Evolutionary conservation across 2,113 vertebrate species (phyloP), one percentile per base, ranked within the genome.

Genomic region (Cygnus buccinator): DNA sequence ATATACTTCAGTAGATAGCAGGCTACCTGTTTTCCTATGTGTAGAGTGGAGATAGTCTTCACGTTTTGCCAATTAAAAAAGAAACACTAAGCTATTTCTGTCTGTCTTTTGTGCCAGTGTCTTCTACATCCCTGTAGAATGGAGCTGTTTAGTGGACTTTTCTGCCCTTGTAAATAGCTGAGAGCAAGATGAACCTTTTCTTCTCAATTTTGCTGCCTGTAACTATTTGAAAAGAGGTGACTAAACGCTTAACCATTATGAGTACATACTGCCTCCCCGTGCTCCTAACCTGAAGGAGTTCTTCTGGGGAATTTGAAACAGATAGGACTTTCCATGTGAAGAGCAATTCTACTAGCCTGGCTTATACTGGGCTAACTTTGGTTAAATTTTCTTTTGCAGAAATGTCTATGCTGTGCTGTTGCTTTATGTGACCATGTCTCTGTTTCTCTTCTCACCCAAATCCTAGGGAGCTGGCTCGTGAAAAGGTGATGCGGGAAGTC

Each of bases 401-500:
- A 61, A 7, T 70, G 10, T 72, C 14, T 58, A 3, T 90, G 19
- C 14, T 84, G 12, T 68, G 35, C 33, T 80, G 44, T 79, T 95
- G 61, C 35, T 81, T 80, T 70, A 43, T 44, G 61, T 95, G 71
- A 93, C 63, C 15, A 0, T 16, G 5, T 62, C 26, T 75, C 33
- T 92, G 5, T 85, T 71, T 28, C 33, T 35, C 75, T 92, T 85
- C 18, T 88, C 33, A 12, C 62, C 46, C 76, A 78, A 87, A 59
- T 26, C 35, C 1, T 54, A 99, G 99, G 95, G 99, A 99, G 74
- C 88, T 99, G 96, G 99, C 99, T 50, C 98, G 99, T 41, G 99
- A 99, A 85, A 99, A 99, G 96, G 99, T 99, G 86, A 99, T 99
- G 99, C 94, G 99, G 41, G 99, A 99, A 86, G 99, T 99, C 44